Conservation (phyloP, 1,140 invertebrate genomes). For the Euschistus heros region DNA sequence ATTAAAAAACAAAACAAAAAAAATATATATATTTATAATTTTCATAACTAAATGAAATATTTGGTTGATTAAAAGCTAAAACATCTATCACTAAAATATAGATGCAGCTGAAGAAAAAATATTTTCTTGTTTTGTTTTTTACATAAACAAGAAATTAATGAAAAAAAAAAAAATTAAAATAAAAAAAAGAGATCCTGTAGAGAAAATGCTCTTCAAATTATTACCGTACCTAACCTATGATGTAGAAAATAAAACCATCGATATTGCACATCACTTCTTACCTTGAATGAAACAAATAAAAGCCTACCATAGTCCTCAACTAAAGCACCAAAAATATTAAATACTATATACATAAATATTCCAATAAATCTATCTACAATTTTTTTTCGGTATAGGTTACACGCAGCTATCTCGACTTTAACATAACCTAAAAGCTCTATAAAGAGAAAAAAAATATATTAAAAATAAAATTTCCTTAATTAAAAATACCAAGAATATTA, state of each 20-base stretch:
- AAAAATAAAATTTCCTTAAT: not conserved
- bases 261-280: not conserved
- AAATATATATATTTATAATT: not conserved
- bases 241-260: not conserved
- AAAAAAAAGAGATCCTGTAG: not conserved
- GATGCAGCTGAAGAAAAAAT: not conserved
- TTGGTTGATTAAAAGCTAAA: not conserved
- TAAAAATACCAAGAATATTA: not conserved
- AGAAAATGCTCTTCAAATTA: not conserved
- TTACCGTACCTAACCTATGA: not conserved
- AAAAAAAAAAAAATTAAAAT: no score
- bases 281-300: no score
- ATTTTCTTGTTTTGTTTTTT: no score
- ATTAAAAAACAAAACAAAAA: no score
- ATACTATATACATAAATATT: not conserved
- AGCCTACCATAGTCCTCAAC: not conserved
- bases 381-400: no score
- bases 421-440: no score
- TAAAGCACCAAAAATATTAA: constrained; percentile 7
- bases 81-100: not conserved
- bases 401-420: no score
- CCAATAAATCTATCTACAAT: no score
- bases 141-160: no score
- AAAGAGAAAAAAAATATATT: constrained; percentile 7
- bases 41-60: not conserved